These are phyloP conservation scores for Abrostola tripartita DNA, from an alignment of 2,888 invertebrate species.

Conservation along the genomic window DNA sequence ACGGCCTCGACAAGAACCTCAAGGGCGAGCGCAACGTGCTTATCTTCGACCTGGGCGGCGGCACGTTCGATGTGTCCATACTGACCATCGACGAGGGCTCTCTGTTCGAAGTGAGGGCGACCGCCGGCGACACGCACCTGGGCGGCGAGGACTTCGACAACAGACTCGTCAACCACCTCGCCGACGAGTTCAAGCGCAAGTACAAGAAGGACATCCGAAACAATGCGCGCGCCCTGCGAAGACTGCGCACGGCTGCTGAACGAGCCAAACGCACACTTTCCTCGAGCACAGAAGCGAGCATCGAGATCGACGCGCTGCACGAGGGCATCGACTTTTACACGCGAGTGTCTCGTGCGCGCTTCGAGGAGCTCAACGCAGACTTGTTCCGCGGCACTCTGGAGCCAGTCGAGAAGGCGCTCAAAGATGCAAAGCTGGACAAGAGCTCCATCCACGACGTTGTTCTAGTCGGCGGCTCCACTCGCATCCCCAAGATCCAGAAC, in stretches of 20 bases:
- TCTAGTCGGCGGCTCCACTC: slow-evolving; percentile 93
- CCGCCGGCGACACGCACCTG: slow-evolving; percentile 94
- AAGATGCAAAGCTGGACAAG: slow-evolving; percentile 94
- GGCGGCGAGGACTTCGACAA: slow-evolving; percentile 93
- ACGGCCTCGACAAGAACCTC: slow-evolving; percentile 93
- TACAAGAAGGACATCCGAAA: slow-evolving; percentile 90
- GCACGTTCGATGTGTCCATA: slow-evolving; percentile 97
- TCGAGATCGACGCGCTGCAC: slow-evolving; percentile 92
- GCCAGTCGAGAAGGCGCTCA: slow-evolving; percentile 93
- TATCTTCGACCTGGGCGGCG: slow-evolving; percentile 93
- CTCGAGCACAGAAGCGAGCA: slow-evolving; percentile 92
- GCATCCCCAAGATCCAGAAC: slow-evolving; percentile 93
- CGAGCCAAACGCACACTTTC: slow-evolving; percentile 93
- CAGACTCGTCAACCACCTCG: slow-evolving; percentile 90
- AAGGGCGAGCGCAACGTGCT: slow-evolving; percentile 92
- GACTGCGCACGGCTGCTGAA: slow-evolving; percentile 93
- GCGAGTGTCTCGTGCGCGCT: slow-evolving; percentile 92
- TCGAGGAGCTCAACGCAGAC: slow-evolving; percentile 92
- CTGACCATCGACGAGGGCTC: slow-evolving; percentile 96
- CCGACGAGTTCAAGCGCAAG: slow-evolving; percentile 92
- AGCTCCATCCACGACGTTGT: slow-evolving; percentile 93
- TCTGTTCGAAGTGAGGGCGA: slow-evolving; percentile 93
- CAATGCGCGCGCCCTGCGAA: slow-evolving; percentile 91
- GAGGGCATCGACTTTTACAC: slow-evolving; percentile 92
- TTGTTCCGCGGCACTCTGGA: slow-evolving; percentile 92